Evolutionary conservation across 2,888 invertebrate species (phyloP).

Genomic region (Hyposoter dolosus): DNA sequence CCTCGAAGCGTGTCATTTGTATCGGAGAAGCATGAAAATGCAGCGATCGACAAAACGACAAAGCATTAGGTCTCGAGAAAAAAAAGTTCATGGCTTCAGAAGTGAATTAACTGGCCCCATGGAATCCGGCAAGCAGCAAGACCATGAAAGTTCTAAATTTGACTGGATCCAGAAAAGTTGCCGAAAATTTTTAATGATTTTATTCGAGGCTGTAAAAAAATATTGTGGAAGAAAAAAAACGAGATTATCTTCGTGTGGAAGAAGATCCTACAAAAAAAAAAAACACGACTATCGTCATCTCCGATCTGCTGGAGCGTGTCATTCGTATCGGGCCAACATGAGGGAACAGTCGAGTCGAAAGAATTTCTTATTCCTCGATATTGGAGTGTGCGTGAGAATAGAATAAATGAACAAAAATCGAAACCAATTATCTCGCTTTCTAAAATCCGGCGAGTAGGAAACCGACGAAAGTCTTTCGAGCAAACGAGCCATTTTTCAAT

Average conservation of each 20-base stretch:
- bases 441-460: conserved; percentile 71
- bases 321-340: conserved; percentile 46
- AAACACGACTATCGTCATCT: conserved; percentile 16
- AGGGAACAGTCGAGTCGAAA: conserved; percentile 24
- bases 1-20: conserved; percentile 47
- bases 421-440: conserved; percentile 73
- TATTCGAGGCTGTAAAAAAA: not conserved
- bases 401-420: conserved; percentile 35
- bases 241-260: not conserved
- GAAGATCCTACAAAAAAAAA: not conserved
- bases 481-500: conserved; percentile 35
- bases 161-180: not conserved
- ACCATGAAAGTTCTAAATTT: conserved; percentile 69
- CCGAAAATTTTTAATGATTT: not conserved
- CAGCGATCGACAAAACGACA: not conserved
- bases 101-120: conserved; percentile 72
- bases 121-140: conserved; percentile 71
- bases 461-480: conserved; percentile 69
- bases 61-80: conserved; percentile 7
- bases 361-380: not conserved
- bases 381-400: not conserved
- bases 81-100: not conserved
- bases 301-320: conserved; percentile 45
- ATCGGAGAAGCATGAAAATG: conserved; percentile 50
- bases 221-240: not conserved